Evolutionary conservation across 2,888 invertebrate species (phyloP).

Genomic region (Drosophila tanythrix): DNA sequence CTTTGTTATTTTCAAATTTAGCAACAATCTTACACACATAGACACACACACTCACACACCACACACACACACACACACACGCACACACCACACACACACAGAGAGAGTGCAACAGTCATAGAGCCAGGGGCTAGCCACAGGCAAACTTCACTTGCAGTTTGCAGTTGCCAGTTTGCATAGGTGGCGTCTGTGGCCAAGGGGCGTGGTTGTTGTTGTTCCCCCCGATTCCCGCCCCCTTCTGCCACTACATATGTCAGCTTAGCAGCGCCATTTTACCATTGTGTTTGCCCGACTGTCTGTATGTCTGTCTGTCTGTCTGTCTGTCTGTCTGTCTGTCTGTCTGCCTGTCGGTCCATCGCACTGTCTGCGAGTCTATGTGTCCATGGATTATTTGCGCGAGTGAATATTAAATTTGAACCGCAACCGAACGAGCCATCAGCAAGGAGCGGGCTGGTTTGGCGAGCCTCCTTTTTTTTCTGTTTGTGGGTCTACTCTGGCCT

Average conservation of each 20-base stretch:
- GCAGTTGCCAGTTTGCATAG: slow-evolving; percentile 68
- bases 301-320: background rate
- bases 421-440: slow-evolving; percentile 66
- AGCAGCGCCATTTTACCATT: slow-evolving; percentile 74
- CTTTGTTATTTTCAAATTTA: slow-evolving; percentile 25
- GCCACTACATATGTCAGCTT: slow-evolving; percentile 53
- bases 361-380: slow-evolving; percentile 24
- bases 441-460: background rate
- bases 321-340: slow-evolving; percentile 12
- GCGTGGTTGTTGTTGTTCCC: slow-evolving; percentile 1
- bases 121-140: slow-evolving; percentile 64
- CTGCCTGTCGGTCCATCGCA: background rate
- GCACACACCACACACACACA: background rate
- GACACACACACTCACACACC: slow-evolving; percentile 4
- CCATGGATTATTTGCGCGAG: slow-evolving; percentile 77
- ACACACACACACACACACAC: background rate
- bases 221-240: no score
- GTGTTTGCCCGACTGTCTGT: slow-evolving; percentile 39
- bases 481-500: slow-evolving; percentile 22
- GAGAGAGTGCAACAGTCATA: slow-evolving; percentile 17
- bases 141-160: slow-evolving; percentile 79
- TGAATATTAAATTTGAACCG: slow-evolving; percentile 81
- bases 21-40: slow-evolving; percentile 14
- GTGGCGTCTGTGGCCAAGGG: slow-evolving; percentile 45
- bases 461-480: slow-evolving; percentile 1